phyloP scores from a whole-genome alignment of 2,888 invertebrate species.

The Steromphala cineraria region DNA sequence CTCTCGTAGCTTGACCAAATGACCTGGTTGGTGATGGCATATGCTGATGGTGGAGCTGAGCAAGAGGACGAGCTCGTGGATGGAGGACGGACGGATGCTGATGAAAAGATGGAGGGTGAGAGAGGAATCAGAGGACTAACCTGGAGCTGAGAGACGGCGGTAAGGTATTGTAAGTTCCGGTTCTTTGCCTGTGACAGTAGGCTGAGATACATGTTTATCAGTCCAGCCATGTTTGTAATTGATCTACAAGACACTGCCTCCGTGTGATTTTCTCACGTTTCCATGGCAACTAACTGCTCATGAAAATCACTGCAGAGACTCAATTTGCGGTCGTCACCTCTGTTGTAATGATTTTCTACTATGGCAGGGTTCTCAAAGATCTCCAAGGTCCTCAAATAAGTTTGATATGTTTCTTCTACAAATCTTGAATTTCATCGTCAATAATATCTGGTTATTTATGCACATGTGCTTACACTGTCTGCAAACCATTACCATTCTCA shows the following conservation, averaged over 20 bases:
- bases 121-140: conserved; percentile 39
- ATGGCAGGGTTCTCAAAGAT: not conserved
- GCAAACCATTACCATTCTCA: not conserved
- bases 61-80: not conserved
- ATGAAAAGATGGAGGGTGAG: not conserved
- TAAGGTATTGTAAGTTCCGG: conserved; percentile 41
- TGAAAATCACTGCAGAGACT: conserved; percentile 27
- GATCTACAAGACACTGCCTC: conserved; percentile 50
- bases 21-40: not conserved
- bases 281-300: conserved; percentile 51
- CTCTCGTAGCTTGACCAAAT: not conserved
- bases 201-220: conserved; percentile 60
- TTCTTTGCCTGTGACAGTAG: conserved; percentile 55
- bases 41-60: not conserved
- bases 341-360: conserved; percentile 1
- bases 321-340: conserved; percentile 14
- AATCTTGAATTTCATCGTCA: not conserved
- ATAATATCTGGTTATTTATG: not conserved
- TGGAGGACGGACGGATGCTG: not conserved
- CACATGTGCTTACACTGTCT: not conserved
- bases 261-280: conserved; percentile 55
- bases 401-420: no score
- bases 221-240: conserved; percentile 52
- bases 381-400: no score
- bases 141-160: conserved; percentile 47